Evolutionary conservation across 2,797 vertebrate genomes (phyloP), one percentile per base, ranked within the genome.

Genomic region (Silurus aristotelis): DNA sequence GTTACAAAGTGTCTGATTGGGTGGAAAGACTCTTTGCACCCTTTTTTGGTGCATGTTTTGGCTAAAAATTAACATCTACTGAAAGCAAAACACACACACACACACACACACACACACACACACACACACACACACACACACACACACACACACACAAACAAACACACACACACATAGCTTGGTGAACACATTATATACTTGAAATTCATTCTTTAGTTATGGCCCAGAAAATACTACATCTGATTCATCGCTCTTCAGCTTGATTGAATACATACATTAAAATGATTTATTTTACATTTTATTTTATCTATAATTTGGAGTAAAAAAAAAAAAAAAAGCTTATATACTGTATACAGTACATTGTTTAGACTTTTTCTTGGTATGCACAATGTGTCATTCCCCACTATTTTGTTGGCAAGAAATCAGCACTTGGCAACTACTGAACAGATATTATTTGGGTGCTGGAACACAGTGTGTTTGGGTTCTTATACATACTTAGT

Each of bases 1-100:
- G 60, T 82, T 84, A 73, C 72, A 83, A 87, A 89, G 70, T 63
- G 71, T 55, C 27, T 63, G 27, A 22, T 25, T 84, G 72, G 63
- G 19, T 20, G 25, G 25, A 27, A 55, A 77, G 2, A 5, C 19
- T 64, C 46, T 55, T 73, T 19, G 17, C 12, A 52, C 72, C 19
- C 20, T 43, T 79, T 80, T 12, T 64, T 77, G 25, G 20, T 77
- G n/a, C 9, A 52, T 58, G 27, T 80, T 61, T 58, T 80, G 12
- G 67, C 67, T 80, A 84, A 72, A 71, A 52, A 85, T 85, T 63
- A 64, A 85, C 55, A 72, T 63, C 9, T 63, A 1, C 19, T 80
- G 7, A 70, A 61, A 6, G 66, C 20, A 43, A 66, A 20, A 78
- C 66, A 58, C 31, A 38, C 19, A 48, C 25, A 31, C 10, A 6